Evolutionary conservation across 2,113 vertebrate species (phyloP).

Genomic region (Anarrhichthys ocellatus): DNA sequence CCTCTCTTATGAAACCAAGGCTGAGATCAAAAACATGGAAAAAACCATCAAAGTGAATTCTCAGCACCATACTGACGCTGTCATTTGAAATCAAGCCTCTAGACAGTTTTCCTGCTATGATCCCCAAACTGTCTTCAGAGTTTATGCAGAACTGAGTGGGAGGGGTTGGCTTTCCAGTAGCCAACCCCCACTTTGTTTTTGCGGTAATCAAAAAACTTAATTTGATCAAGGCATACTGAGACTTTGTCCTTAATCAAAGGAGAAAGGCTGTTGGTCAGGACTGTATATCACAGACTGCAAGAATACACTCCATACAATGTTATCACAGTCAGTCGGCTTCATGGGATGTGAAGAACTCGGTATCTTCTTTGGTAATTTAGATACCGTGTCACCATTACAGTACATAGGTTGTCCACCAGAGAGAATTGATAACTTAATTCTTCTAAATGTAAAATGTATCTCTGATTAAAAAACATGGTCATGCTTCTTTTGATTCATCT

Average conservation of each 20-base stretch:
- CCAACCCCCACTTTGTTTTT: background rate
- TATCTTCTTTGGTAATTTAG: background rate
- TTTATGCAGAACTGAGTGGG: conserved; percentile 9
- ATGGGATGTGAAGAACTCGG: background rate
- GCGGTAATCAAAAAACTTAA: conserved; percentile 30
- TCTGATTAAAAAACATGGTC: background rate
- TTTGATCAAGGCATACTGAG: conserved; percentile 34
- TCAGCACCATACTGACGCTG: conserved; percentile 38
- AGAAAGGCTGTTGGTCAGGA: conserved; percentile 35
- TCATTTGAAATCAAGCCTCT: conserved; percentile 62
- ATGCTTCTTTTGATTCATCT: background rate
- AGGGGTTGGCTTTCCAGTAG: background rate
- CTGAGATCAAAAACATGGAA: conserved; percentile 70
- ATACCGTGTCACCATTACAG: background rate
- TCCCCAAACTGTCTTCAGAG: conserved; percentile 15
- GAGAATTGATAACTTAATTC: background rate
- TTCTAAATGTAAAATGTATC: background rate
- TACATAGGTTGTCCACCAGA: background rate
- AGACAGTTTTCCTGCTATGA: conserved; percentile 32
- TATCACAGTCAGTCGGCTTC: conserved; percentile 43
- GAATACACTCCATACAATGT: conserved; percentile 40
- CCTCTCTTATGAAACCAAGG: conserved; percentile 56
- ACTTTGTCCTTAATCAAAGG: conserved; percentile 40
- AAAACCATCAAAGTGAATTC: conserved; percentile 62
- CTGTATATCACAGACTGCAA: conserved; percentile 30